Evolutionary conservation across 2,888 invertebrate species (phyloP).

Genomic region (Hemistola chrysoprasaria): DNA sequence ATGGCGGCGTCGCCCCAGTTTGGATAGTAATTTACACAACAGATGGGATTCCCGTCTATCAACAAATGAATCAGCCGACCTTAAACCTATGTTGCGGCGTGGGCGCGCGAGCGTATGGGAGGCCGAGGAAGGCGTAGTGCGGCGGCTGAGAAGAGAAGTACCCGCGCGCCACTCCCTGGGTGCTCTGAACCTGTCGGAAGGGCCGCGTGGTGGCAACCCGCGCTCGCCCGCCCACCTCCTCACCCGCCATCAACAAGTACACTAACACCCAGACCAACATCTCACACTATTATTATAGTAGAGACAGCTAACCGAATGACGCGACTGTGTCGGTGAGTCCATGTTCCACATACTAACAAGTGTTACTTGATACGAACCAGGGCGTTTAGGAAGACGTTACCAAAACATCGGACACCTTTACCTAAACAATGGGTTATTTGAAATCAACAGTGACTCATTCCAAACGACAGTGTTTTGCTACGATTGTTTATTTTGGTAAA

Average conservation of each 20-base stretch:
- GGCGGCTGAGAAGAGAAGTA: conserved; percentile 52
- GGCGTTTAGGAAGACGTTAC: conserved; percentile 2
- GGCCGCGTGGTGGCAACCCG: conserved; percentile 31
- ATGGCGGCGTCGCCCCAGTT: conserved; percentile 3
- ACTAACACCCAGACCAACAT: conserved; percentile 7
- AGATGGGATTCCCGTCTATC: conserved; percentile 44
- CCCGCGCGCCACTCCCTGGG: conserved; percentile 62
- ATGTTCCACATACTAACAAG: no score
- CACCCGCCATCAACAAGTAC: conserved; percentile 1
- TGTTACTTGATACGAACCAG: no score
- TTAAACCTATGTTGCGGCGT: conserved; percentile 54
- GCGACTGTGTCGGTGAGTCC: no score
- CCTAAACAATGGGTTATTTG: conserved; percentile 16
- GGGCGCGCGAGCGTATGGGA: conserved; percentile 66
- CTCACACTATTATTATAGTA: background rate
- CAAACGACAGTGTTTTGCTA: conserved; percentile 19
- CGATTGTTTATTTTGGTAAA: conserved; percentile 31
- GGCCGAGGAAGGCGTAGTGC: conserved; percentile 65
- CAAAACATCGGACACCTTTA: conserved; percentile 13
- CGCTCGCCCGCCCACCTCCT: conserved; percentile 11
- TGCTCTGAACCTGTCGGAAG: conserved; percentile 54
- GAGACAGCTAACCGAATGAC: no score
- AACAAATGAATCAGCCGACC: conserved; percentile 55
- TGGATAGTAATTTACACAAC: conserved; percentile 41
- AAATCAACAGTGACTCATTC: conserved; percentile 7